These are phyloP conservation scores for Myopa testacea DNA, from an alignment of 2,888 invertebrate genomes.

Conservation along the genomic window DNA sequence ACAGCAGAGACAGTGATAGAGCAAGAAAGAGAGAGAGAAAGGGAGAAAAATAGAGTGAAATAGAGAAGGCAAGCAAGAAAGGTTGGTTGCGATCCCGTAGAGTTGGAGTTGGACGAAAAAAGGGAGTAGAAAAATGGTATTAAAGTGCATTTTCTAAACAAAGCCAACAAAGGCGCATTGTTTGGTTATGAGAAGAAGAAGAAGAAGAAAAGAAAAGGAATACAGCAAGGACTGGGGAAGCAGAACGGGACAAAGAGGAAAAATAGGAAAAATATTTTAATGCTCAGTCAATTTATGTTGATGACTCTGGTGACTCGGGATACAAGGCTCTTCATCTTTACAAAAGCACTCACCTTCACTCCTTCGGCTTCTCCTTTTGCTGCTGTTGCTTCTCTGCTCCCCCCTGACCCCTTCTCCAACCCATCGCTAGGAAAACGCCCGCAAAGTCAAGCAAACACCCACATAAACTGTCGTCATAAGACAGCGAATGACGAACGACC, in stretches of 20 bases:
- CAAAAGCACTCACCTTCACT: background rate
- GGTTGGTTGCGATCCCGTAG: background rate
- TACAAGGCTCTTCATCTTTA: background rate
- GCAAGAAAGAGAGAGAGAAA: background rate
- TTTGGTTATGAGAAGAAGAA: background rate
- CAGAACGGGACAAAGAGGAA: background rate
- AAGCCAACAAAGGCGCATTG: constrained; percentile 22
- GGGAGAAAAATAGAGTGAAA: background rate
- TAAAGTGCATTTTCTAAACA: constrained; percentile 28
- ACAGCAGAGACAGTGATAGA: background rate
- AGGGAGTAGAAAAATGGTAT: constrained; percentile 8
- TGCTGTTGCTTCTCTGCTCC: background rate
- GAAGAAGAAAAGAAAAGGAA: background rate
- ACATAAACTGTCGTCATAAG: constrained; percentile 48
- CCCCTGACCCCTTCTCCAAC: background rate
- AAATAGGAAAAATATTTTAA: constrained; percentile 17
- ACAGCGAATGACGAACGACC: constrained; percentile 33
- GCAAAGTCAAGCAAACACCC: constrained; percentile 46
- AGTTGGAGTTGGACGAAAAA: constrained; percentile 1
- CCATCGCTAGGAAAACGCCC: background rate
- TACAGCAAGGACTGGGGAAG: background rate
- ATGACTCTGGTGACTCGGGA: constrained; percentile 28
- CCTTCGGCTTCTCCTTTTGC: background rate
- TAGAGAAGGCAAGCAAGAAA: background rate
- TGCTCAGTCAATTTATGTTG: constrained; percentile 34